Evolutionary conservation across 2,888 invertebrate species (phyloP), one percentile per base, ranked within the genome.

Genomic region (Eupithecia exiguata): DNA sequence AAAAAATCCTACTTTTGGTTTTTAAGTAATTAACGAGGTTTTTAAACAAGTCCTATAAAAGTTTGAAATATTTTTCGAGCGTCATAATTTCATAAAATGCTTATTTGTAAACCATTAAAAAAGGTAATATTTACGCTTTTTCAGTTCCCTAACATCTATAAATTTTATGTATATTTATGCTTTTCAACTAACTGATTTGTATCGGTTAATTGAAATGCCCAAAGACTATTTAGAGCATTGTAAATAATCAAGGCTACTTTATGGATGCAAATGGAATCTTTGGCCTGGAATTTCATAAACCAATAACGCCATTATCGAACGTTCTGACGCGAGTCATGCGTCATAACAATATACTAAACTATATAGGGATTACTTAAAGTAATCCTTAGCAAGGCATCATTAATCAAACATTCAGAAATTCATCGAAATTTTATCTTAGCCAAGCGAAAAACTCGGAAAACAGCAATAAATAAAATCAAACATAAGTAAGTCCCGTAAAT

Each of bases 291-390:
- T 61, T 73, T 66, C 69, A 73, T 73, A 58, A 66, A 73, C 69
- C 58, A 66, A 70, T 73, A 73, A 58, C 66, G 69, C 73, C 73
- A 70, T 70, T 69, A 73, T 61, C 65, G 73, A 66, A 21, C 73
- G 69, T 61, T 70, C 69, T 36, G 69, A 73, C 61, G 53, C 58
- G 65, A 38, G 53, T n/a, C 46, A 40, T 65, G 69, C 73, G 73
- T 69, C 73, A 69, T 18, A 21, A 66, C n/a, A 35, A 35, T 53
- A 25, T 21, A 69, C 21, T 12, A 21, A 66, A 21, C 66, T 66
- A 40, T 66, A 40, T 66, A 66, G 43, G 66, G n/a, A 65, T 65
- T 63, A 36, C 35, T n/a, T 35, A n/a, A n/a, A n/a, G n/a, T n/a
- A n/a, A n/a, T n/a, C n/a, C n/a, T 35, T 4, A 21, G 9, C 62